A percentile compares a stretch with the other conserved stretches of the same genome.
Conservation (phyloP, 2,888 invertebrate genomes). For the Drosophila limbata region DNA sequence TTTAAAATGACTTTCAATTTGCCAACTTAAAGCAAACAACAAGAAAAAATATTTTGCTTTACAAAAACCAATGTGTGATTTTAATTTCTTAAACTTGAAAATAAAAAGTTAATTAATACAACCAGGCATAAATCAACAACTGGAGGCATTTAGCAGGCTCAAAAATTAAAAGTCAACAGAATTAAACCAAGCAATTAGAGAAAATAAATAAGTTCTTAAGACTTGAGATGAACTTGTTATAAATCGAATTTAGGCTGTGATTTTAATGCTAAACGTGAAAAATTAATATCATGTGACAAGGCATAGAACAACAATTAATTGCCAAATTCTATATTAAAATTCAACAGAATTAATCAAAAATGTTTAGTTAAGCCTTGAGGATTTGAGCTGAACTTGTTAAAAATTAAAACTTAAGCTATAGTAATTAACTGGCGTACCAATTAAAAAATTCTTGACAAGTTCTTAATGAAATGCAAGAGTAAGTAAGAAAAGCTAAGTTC, state of each 20-base stretch:
- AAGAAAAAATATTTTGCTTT: neutral
- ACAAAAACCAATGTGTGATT: slow-evolving; percentile 3
- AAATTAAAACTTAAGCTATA: slow-evolving; percentile 1
- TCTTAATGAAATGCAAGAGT: slow-evolving; percentile 2
- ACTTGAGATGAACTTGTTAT: neutral
- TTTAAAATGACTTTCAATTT: neutral
- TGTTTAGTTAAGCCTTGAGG: neutral
- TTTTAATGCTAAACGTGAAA: neutral
- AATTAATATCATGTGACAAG: neutral
- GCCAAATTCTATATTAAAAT: neutral
- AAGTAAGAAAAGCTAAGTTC: neutral
- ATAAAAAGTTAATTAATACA: neutral
- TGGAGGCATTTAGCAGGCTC: neutral
- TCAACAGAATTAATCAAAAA: neutral
- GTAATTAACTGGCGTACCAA: slow-evolving; percentile 27
- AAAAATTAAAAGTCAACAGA: neutral
- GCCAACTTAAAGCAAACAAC: neutral
- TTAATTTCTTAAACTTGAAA: neutral
- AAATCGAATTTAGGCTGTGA: neutral
- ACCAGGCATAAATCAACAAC: neutral
- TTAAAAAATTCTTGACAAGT: slow-evolving; percentile 1
- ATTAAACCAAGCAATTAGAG: neutral
- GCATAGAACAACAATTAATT: too few species aligned
- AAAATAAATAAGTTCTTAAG: neutral
- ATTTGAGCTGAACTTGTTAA: neutral